A percentile compares a stretch with the other conserved stretches of the same genome.
These are phyloP conservation scores for Hippocampus guttulatus DNA, from an alignment of 2,113 vertebrate genomes.

Conservation along the genomic window DNA sequence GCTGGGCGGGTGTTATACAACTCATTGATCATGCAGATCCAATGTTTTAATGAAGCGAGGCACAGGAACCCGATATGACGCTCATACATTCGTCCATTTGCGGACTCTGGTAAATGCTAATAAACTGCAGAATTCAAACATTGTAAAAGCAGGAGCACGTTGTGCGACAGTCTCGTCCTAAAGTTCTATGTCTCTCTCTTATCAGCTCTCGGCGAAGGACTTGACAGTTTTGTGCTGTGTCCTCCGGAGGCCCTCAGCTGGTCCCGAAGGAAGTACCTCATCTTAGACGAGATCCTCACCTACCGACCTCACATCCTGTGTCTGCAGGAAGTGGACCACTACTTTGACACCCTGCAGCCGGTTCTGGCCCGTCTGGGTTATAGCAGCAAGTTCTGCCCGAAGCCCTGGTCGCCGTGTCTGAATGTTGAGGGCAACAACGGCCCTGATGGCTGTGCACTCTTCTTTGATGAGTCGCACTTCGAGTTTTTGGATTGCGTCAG, in stretches of 20 bases:
- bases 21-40: no score
- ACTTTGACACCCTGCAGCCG: slow-evolving; percentile 91
- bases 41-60: no score
- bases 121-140: neutral
- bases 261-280: slow-evolving; percentile 91
- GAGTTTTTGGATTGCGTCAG: slow-evolving; percentile 74
- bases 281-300: slow-evolving; percentile 90
- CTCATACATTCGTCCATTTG: no score
- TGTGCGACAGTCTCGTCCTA: neutral
- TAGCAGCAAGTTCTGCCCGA: slow-evolving; percentile 86
- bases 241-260: slow-evolving; percentile 88
- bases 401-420: slow-evolving; percentile 90
- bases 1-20: no score
- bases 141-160: no score
- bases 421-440: slow-evolving; percentile 90
- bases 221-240: slow-evolving; percentile 89
- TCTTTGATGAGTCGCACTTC: slow-evolving; percentile 82
- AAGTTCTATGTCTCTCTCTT: neutral
- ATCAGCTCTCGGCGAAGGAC: slow-evolving; percentile 91
- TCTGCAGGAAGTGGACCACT: slow-evolving; percentile 96
- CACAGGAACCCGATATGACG: no score
- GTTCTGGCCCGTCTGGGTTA: slow-evolving; percentile 86
- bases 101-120: neutral
- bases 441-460: slow-evolving; percentile 91
- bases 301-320: slow-evolving; percentile 91